These are phyloP conservation scores for Onychomys torridus DNA, from an alignment of 2,797 vertebrate species.

Conservation along the genomic window DNA sequence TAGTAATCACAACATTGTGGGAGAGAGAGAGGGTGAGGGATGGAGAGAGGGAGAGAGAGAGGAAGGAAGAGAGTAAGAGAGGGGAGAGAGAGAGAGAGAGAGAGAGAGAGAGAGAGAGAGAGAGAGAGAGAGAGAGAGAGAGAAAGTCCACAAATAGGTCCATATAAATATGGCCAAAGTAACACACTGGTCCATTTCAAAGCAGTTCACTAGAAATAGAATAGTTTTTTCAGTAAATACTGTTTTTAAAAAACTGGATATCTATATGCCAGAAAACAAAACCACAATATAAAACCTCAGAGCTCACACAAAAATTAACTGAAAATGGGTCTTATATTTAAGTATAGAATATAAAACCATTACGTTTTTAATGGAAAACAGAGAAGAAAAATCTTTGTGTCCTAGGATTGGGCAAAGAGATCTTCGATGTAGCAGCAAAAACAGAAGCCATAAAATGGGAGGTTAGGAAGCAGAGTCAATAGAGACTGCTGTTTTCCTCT, in stretches of 20 bases:
- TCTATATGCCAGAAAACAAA: not conserved
- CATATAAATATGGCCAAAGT: not conserved
- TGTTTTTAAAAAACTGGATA: not conserved
- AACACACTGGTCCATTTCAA: not conserved
- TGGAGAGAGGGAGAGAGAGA: not conserved
- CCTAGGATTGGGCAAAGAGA: not conserved
- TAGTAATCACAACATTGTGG: not conserved
- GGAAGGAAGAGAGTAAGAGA: not conserved
- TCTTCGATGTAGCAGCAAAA: not conserved
- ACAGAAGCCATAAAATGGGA: not conserved
- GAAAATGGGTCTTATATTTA: not conserved
- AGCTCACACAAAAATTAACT: not conserved
- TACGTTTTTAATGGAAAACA: not conserved
- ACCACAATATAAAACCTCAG: not conserved
- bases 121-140: not conserved
- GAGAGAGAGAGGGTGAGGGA: not conserved
- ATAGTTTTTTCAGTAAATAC: not conserved
- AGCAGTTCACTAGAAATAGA: not conserved
- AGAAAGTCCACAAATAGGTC: not conserved
- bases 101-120: not conserved
- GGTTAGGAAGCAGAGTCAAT: not conserved
- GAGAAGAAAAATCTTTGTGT: slow-evolving; percentile 22
- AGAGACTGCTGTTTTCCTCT: not conserved
- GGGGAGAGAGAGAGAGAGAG: not conserved
- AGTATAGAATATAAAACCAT: not conserved